These are phyloP conservation scores for Zhuqinia jingwanae DNA, from an alignment of 2,888 invertebrate species.

Conservation along the genomic window DNA sequence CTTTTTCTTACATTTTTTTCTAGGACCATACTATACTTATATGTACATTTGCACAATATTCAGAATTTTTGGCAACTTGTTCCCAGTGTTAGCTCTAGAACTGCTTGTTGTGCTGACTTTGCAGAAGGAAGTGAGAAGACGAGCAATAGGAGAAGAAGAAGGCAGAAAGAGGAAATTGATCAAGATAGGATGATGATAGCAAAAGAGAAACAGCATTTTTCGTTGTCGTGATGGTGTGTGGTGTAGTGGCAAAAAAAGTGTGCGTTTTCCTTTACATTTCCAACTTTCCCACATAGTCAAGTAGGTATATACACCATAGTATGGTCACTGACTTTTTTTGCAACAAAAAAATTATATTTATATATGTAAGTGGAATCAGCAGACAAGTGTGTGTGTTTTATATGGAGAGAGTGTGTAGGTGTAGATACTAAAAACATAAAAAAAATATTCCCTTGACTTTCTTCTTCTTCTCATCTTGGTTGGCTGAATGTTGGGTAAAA, in stretches of 20 bases:
- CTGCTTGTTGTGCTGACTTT: constrained; percentile 30
- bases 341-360: neutral
- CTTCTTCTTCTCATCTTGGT: neutral
- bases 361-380: neutral
- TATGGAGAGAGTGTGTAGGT: neutral
- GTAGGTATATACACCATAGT: neutral
- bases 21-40: no score
- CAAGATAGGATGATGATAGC: constrained; percentile 28
- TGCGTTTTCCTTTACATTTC: neutral
- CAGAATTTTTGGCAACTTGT: constrained; percentile 27
- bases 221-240: no score
- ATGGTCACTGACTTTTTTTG: neutral
- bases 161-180: constrained; percentile 43
- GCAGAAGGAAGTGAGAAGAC: constrained; percentile 36
- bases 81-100: no score
- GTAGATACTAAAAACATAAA: neutral
- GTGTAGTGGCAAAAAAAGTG: no score
- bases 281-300: neutral
- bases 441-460: constrained; percentile 14
- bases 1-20: neutral
- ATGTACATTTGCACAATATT: neutral
- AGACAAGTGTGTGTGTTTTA: no score
- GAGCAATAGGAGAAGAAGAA: neutral
- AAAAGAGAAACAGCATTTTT: neutral
- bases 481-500: no score